A percentile compares a stretch with the other conserved stretches of the same genome.
These are phyloP conservation scores for Plebejus anna DNA, from an alignment of 2,888 invertebrate genomes.

Conservation along the genomic window DNA sequence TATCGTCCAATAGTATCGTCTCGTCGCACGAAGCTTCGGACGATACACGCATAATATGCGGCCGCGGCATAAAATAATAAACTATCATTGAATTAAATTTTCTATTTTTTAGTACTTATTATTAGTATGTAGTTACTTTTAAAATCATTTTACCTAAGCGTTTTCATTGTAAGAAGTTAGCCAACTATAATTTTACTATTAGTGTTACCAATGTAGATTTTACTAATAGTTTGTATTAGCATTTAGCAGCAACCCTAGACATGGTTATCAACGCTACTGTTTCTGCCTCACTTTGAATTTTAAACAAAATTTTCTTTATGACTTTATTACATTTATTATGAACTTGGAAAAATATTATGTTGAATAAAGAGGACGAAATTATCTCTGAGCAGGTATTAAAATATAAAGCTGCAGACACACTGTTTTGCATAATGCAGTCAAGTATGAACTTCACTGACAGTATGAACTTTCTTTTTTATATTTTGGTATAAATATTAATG, in stretches of 20 bases:
- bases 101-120: too few relatives aligned
- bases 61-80: too few relatives aligned
- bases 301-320: conserved; percentile 25
- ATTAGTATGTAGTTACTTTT: too few relatives aligned
- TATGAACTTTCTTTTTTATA: neutral
- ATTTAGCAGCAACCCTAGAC: conserved; percentile 12
- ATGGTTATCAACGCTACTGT: conserved; percentile 20
- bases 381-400: neutral
- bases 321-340: conserved; percentile 28
- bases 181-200: too few relatives aligned
- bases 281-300: conserved; percentile 24
- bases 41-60: too few relatives aligned
- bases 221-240: neutral
- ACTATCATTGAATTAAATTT: too few relatives aligned
- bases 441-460: neutral
- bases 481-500: too few relatives aligned
- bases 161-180: too few relatives aligned
- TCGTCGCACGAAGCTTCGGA: too few relatives aligned
- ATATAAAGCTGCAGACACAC: conserved; percentile 4
- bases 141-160: too few relatives aligned
- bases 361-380: neutral
- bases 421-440: neutral
- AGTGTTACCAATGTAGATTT: neutral
- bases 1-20: too few relatives aligned
- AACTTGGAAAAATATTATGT: conserved; percentile 22